A percentile compares a stretch with the other conserved stretches of the same genome.
Evolutionary conservation across 2,797 vertebrate genomes (phyloP).

Genomic region (Babyrousa celebensis): DNA sequence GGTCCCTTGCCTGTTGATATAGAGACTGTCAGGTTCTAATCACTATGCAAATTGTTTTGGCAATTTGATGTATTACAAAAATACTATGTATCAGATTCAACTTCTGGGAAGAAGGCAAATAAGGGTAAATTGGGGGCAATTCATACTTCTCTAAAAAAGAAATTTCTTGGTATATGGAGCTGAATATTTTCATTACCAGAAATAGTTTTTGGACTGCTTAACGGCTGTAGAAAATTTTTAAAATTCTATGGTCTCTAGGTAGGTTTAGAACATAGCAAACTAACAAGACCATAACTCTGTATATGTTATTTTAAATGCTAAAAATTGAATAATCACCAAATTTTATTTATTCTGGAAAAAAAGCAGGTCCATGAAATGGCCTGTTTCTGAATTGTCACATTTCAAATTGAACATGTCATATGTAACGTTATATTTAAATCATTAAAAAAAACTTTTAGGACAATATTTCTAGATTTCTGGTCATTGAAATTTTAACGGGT

Average conservation of each 20-base stretch:
- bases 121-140: neutral
- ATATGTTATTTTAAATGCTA: slow-evolving; percentile 30
- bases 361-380: neutral
- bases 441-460: slow-evolving; percentile 41
- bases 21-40: neutral
- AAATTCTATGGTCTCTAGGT: slow-evolving; percentile 7
- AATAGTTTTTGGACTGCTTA: slow-evolving; percentile 51
- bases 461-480: slow-evolving; percentile 47
- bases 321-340: neutral
- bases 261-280: slow-evolving; percentile 51
- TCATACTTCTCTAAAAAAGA: slow-evolving; percentile 46
- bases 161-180: slow-evolving; percentile 19
- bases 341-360: slow-evolving; percentile 66
- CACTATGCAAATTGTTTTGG: neutral
- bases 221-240: neutral
- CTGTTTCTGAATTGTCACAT: neutral
- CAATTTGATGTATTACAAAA: neutral
- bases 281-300: neutral
- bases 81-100: neutral
- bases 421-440: slow-evolving; percentile 30
- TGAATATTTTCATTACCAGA: slow-evolving; percentile 58
- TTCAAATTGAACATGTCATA: neutral
- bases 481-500: slow-evolving; percentile 48
- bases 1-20: neutral
- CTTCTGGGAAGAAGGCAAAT: slow-evolving; percentile 10